Evolutionary conservation across 35 echinoderm and acorn worm species (phyloP), one percentile per base, ranked within the genome.

Genomic region (Apostichopus japonicus): DNA sequence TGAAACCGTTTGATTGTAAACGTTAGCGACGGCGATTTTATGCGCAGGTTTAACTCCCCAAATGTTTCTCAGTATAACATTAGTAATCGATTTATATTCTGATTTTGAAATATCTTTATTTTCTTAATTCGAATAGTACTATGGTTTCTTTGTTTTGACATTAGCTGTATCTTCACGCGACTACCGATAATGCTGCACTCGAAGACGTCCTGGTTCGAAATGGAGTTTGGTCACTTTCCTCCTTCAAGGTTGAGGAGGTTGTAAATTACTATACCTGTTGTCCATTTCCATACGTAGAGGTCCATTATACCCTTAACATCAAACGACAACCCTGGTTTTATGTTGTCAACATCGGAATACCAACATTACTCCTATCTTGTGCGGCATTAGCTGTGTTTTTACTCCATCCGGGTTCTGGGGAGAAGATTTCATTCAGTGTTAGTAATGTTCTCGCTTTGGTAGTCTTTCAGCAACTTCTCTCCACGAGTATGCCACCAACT

Each of bases 371-470:
- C 19, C 89, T 94, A 8, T 94, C 88, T 72, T 13, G 91, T 8
- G 55, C 86, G 17, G 91, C 77, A 10, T 27, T 94, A 24, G 52
- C 78, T 25, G 93, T 91, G 24, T 94, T 94, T 75, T 25, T 84
- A 4, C 10, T 97, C 8, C 96, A 86, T 51, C 93, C 93, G 3
- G 93, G 91, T 21, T 93, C 93, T 4, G 96, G 96, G 22, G 96
- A 97, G 86, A 95, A 95, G 79, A 91, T 97, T 55, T 93, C 96
- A 9, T 77, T 97, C 65, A 86, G 93, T n/a, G 87, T 97, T 78
- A 97, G 90, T 25, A 97, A 95, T 78, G 77, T 97, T 5, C 88
- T 97, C 25, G 86, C 96, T 24, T 63, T 97, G 23, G 78, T 97
- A 55, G 71, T 97, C n/a, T 97, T 97, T 65, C 91, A 97, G 54